Conservation (phyloP, 1,140 invertebrate genomes). For the Neocloeon triangulifer region DNA sequence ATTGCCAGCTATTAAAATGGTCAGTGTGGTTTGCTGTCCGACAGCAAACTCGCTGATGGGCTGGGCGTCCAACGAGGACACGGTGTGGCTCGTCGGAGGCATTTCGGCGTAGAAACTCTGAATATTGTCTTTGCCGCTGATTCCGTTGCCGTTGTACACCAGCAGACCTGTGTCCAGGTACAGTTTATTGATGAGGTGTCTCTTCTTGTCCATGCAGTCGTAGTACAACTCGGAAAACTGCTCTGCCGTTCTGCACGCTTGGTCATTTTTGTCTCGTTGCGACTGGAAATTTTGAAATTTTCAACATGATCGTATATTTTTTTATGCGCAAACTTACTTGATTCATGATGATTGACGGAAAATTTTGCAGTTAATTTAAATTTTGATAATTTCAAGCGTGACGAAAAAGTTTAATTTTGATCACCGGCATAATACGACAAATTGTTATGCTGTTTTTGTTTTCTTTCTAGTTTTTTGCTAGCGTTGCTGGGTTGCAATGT, state of each 20-base stretch:
- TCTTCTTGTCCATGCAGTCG: constrained; percentile 52
- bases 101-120: constrained; percentile 54
- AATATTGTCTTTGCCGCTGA: constrained; percentile 45
- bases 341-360: too few species aligned
- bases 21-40: constrained; percentile 39
- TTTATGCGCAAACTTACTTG: too few species aligned
- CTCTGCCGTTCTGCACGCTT: constrained; percentile 49
- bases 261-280: constrained; percentile 34
- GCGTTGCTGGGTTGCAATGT: too few species aligned
- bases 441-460: too few species aligned
- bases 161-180: constrained; percentile 57
- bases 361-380: too few species aligned
- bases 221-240: constrained; percentile 67
- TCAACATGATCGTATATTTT: too few species aligned
- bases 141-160: constrained; percentile 69
- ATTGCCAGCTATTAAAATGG: constrained; percentile 49
- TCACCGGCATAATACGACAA: too few species aligned
- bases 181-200: constrained; percentile 49
- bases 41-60: constrained; percentile 37
- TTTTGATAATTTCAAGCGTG: too few species aligned
- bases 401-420: too few species aligned
- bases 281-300: too few species aligned
- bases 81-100: constrained; percentile 40
- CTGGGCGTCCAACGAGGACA: constrained; percentile 54
- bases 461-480: too few species aligned